phyloP scores from a whole-genome alignment of 2,113 vertebrate genomes.

The Crotalus viridis region DNA sequence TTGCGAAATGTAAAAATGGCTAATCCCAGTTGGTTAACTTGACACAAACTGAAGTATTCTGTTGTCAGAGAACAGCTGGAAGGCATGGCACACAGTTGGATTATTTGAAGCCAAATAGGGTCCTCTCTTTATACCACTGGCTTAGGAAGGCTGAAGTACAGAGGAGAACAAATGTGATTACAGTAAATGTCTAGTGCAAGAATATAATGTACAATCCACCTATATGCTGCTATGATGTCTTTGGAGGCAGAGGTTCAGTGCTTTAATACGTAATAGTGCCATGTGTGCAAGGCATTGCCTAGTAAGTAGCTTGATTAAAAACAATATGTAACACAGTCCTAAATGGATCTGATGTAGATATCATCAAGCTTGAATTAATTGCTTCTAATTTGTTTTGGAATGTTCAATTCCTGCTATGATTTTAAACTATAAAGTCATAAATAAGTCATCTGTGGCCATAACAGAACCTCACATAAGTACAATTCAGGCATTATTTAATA shows the following conservation, averaged over 20 bases:
- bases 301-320: neutral
- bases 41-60: neutral
- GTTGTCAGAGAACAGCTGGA: neutral
- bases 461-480: neutral
- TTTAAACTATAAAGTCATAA: neutral
- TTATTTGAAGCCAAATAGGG: neutral
- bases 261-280: neutral
- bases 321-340: neutral
- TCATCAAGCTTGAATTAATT: neutral
- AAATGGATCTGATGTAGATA: neutral
- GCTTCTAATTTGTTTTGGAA: neutral
- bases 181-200: neutral
- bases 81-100: neutral
- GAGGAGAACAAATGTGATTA: neutral
- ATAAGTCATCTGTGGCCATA: neutral
- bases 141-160: neutral
- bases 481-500: neutral
- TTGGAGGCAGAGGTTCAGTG: neutral
- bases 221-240: neutral
- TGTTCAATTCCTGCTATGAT: neutral
- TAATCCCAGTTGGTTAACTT: too few relatives aligned
- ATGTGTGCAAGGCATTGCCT: neutral
- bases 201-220: neutral
- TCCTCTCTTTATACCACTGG: neutral
- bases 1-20: neutral